Conservation (phyloP, 2,797 vertebrate species). For the Otus scops region DNA sequence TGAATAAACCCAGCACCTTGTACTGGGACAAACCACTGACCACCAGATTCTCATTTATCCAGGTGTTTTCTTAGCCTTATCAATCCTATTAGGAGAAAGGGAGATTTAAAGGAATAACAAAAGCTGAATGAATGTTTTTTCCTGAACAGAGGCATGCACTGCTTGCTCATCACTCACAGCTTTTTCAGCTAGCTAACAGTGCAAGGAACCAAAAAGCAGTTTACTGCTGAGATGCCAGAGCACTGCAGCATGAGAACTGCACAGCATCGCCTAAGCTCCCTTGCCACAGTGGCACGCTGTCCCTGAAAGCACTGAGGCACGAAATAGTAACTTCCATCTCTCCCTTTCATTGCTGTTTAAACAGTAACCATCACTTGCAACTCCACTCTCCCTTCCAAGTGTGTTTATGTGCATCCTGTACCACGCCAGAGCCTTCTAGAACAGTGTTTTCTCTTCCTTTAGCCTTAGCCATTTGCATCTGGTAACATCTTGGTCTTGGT, state of each 20-base stretch:
- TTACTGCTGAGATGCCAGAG: constrained; percentile 3
- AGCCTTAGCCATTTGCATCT: background rate
- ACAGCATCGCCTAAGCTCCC: background rate
- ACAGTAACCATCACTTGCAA: background rate
- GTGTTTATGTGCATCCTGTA: background rate
- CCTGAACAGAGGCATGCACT: background rate
- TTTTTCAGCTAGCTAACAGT: constrained; percentile 12
- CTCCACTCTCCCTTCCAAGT: background rate
- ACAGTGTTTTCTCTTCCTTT: background rate
- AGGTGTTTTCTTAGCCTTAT: background rate
- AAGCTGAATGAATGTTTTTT: background rate
- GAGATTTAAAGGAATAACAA: constrained; percentile 16
- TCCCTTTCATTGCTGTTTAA: background rate
- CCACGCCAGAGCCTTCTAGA: background rate
- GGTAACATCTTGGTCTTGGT: background rate
- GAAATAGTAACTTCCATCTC: background rate
- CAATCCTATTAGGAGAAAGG: background rate
- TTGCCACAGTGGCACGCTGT: accelerated
- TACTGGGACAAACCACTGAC: background rate
- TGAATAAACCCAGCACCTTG: background rate
- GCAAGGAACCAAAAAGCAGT: constrained; percentile 43
- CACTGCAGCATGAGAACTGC: constrained; percentile 11
- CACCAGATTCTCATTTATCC: background rate
- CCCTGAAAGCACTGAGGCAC: background rate
- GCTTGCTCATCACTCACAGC: constrained; percentile 37